Evolutionary conservation across 2,797 vertebrate species (phyloP).

Genomic region (Sebastes oblongus): DNA sequence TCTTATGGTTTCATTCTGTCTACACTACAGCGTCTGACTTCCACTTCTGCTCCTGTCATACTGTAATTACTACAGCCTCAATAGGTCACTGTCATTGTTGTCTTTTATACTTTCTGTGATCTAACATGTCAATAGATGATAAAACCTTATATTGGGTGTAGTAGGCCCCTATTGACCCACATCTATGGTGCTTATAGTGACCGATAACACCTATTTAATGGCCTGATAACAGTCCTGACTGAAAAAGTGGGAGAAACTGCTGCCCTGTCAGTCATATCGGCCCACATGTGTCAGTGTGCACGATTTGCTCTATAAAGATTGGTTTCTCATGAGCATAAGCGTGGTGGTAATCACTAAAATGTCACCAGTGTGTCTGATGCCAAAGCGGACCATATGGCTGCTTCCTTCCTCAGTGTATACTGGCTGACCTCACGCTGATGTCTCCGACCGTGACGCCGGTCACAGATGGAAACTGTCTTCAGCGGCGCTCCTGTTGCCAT

Average conservation of each 20-base stretch:
- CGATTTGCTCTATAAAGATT: slow-evolving; percentile 24
- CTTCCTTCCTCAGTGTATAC: slow-evolving; percentile 3
- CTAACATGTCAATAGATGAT: too few species aligned
- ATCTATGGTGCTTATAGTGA: too few species aligned
- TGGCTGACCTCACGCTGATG: slow-evolving; percentile 49
- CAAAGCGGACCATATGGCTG: slow-evolving; percentile 60
- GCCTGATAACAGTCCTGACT: background rate
- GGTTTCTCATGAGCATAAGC: slow-evolving; percentile 11
- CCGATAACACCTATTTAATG: too few species aligned
- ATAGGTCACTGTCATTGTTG: too few species aligned
- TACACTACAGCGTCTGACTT: too few species aligned
- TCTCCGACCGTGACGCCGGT: background rate
- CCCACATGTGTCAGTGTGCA: background rate
- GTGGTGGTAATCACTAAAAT: background rate
- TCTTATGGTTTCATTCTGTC: too few species aligned
- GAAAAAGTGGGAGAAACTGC: background rate
- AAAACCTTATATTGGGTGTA: too few species aligned
- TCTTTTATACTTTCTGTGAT: too few species aligned
- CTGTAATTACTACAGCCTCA: too few species aligned
- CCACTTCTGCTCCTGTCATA: too few species aligned
- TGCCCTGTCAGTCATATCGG: background rate
- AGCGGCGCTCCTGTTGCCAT: background rate
- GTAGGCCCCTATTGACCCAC: too few species aligned
- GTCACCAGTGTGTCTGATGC: slow-evolving; percentile 15
- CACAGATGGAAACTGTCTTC: slow-evolving; percentile 48